phyloP scores from a whole-genome alignment of 1,140 invertebrate species.

The Hylaeus anthracinus region DNA sequence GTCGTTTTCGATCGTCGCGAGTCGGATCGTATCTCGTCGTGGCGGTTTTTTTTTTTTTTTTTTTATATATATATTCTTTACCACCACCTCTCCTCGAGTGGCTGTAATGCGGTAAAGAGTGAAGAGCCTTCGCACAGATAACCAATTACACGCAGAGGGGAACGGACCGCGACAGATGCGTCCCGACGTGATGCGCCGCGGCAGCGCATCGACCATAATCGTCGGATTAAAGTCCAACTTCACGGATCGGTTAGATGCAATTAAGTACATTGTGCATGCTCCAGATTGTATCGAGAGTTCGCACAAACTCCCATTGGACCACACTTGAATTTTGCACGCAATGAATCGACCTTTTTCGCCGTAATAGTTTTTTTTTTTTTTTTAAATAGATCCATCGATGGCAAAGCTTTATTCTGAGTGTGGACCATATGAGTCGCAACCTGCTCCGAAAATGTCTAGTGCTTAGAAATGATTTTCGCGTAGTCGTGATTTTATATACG shows the following conservation, averaged over 20 bases:
- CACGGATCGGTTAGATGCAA: slow-evolving; percentile 65
- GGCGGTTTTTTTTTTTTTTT: slow-evolving; percentile 14
- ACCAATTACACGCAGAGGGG: slow-evolving; percentile 75
- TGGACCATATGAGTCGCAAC: neutral
- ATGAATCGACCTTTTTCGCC: neutral
- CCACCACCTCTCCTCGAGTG: slow-evolving; percentile 70
- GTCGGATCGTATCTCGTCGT: neutral
- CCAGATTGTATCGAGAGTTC: slow-evolving; percentile 56
- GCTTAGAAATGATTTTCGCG: neutral
- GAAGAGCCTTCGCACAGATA: slow-evolving; percentile 80
- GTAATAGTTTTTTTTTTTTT: neutral
- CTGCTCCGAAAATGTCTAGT: neutral
- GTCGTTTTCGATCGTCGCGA: neutral
- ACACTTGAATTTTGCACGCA: slow-evolving; percentile 36
- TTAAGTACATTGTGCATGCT: slow-evolving; percentile 58
- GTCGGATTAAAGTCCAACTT: slow-evolving; percentile 73
- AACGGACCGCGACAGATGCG: slow-evolving; percentile 76
- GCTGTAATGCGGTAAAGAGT: slow-evolving; percentile 75
- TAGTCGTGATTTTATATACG: too few relatives aligned
- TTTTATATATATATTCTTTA: slow-evolving; percentile 49
- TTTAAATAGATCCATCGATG: neutral
- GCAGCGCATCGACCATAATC: slow-evolving; percentile 69
- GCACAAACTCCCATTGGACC: slow-evolving; percentile 35
- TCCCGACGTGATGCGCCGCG: slow-evolving; percentile 71
- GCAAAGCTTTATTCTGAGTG: neutral